Base-by-base conservation (phyloP, 2,113 vertebrate genomes). In the Scomber scombrus region DNA sequence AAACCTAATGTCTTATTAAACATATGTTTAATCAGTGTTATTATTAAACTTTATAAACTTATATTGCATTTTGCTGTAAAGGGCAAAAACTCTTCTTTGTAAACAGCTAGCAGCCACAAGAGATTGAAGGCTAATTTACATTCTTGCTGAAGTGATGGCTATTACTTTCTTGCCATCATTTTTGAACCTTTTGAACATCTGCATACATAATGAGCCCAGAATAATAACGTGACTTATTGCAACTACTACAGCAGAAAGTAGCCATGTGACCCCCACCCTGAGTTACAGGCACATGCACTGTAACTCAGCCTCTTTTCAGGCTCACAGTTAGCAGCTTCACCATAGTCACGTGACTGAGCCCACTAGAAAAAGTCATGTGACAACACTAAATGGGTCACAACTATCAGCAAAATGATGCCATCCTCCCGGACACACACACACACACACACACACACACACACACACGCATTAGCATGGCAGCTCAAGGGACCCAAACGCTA, bases 381-480 rank as follows among this genome's bases (percentile, higher is more conserved):
- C 66, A 7, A 19, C 29, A 73, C 49, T 62, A 93, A 92, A 40
- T 93, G 84, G 90, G 93, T 94, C 90, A 91, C 80, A 88, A 80
- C 78, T 81, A 90, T 84, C 85, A 85, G 76, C 5, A 71, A 80
- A 90, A 92, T 86, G n/a, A 71, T 92, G 85, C 75, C 88, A 81
- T 82, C 70, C 71, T 68, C 61, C 26, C 64, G 15, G 10, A 80
- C 70, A 67, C 58, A 54, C 68, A 2, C n/a, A 23, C 57, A 49
- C 62, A 45, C 34, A 40, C 43, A 69, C 55, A 50, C 63, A 54
- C 51, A 56, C 51, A 40, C 70, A 43, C 60, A 66, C 31, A 34
- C 52, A 23, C 80, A 51, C 26, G 51, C 51, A 74, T 7, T 81
- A 63, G 78, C 60, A 31, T 64, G 72, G 23, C 73, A 49, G 71